Evolutionary conservation across 2,113 vertebrate species (phyloP), one percentile per base, ranked within the genome.

Genomic region (Seriola rivoliana): DNA sequence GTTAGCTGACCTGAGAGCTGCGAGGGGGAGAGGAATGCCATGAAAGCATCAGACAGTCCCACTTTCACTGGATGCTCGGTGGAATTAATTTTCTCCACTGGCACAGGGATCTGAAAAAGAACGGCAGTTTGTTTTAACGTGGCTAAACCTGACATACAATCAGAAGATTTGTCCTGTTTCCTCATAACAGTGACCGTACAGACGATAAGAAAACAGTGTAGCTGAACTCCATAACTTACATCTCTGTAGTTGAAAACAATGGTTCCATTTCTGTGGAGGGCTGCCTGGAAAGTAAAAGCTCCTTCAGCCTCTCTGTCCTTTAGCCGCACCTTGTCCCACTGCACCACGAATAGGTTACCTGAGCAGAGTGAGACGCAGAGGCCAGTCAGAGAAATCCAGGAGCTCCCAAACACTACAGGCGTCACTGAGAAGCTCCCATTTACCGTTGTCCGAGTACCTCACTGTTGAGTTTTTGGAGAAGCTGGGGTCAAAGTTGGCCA

Each of bases 401-500:
- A 63, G 40, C 23, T 76, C 16, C 16, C 46, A 21, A 34, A 32
- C 29, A 9, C 3, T 1, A 12, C 5, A 2, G 0, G 10, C 29
- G 1, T 21, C 34, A 2, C 54, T 1, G n/a, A 50, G 29, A 38
- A 81, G 34, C 46, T 58, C 21, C 17, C n/a, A 55, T 96, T 95
- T 88, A 99, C 98, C 98, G 0, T 98, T 99, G 93, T 99, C 98
- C 29, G 95, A 92, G 89, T 97, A 99, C 78, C 90, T 95, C 34
- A 99, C 94, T 2, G 97, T 99, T 57, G 98, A 99, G 81, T 97
- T 96, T 16, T 76, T 93, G 10, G 97, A 98, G 91, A 95, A 98
- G 90, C 98, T 96, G 50, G 98, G 98, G 94, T 99, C 97, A 91
- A 99, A 99, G 95, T 99, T 99, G 85, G 98, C 98, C 98, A 99